These are phyloP conservation scores for Melipona quadrifasciata DNA, from an alignment of 1,140 invertebrate genomes.

Conservation along the genomic window DNA sequence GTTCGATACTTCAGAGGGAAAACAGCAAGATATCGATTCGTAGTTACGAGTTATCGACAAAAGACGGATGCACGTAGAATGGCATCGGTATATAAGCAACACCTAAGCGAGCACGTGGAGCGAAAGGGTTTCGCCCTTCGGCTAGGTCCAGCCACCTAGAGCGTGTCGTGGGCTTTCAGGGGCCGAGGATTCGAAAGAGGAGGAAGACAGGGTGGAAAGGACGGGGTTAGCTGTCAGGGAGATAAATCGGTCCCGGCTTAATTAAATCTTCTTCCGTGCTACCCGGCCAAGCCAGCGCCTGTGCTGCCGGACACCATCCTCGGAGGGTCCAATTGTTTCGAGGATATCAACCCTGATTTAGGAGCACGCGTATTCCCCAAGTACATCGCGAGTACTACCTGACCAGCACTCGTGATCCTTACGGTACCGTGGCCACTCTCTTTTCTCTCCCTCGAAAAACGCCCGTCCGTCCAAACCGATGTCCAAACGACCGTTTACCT, in stretches of 20 bases:
- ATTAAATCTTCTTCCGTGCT: slow-evolving; percentile 82
- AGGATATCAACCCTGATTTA: slow-evolving; percentile 81
- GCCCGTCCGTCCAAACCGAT: no score
- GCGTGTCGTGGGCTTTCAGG: slow-evolving; percentile 73
- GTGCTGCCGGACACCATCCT: slow-evolving; percentile 67
- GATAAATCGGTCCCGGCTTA: slow-evolving; percentile 82
- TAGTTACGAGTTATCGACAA: background rate
- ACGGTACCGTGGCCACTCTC: background rate
- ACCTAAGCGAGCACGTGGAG: slow-evolving; percentile 1
- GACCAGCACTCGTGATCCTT: slow-evolving; percentile 69
- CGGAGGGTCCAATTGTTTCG: slow-evolving; percentile 80
- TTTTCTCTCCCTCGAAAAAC: background rate
- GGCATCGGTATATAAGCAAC: background rate
- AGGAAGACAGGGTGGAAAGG: slow-evolving; percentile 70
- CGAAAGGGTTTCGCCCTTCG: slow-evolving; percentile 61
- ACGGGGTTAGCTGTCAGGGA: slow-evolving; percentile 80
- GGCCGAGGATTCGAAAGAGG: slow-evolving; percentile 71
- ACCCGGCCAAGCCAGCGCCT: slow-evolving; percentile 63
- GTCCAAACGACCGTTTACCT: background rate
- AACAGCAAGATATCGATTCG: background rate
- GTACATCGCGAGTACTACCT: slow-evolving; percentile 74
- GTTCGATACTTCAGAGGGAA: background rate
- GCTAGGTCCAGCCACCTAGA: slow-evolving; percentile 67
- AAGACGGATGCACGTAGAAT: background rate
- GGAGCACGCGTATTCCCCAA: slow-evolving; percentile 70